phyloP scores from a whole-genome alignment of 92 coral and sea anemone genomes.

The Porites divaricata region DNA sequence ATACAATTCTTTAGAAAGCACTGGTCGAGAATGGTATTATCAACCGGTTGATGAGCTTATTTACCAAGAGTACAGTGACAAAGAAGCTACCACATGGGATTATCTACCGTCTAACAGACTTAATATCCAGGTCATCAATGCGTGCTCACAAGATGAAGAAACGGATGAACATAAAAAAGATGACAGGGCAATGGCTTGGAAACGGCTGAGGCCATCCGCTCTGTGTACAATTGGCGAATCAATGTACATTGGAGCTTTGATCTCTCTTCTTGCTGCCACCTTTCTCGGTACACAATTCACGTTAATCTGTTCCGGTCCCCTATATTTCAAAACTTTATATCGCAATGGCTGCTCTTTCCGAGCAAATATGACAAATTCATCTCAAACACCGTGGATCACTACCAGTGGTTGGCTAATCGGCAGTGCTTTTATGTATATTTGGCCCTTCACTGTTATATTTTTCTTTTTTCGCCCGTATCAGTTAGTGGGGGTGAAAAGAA shows the following conservation, averaged over 20 bases:
- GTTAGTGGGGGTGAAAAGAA: not conserved
- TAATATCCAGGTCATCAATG: not conserved
- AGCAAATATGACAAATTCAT: not conserved
- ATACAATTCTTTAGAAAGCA: constrained; percentile 15
- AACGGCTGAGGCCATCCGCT: constrained; percentile 9
- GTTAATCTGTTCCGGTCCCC: not conserved
- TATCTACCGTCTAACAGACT: not conserved
- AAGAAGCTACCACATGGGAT: not conserved
- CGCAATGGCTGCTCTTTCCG: not conserved
- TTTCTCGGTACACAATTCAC: not conserved
- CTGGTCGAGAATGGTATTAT: constrained; percentile 26
- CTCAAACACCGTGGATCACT: not conserved
- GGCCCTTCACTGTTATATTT: not conserved
- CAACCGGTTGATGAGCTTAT: not conserved
- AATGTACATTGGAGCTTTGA: constrained; percentile 33
- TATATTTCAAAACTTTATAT: too few species aligned
- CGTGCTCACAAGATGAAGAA: not conserved
- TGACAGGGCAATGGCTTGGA: constrained; percentile 11
- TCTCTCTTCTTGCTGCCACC: not conserved
- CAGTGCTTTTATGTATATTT: too few species aligned
- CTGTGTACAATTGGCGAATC: not conserved
- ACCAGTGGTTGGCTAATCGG: not conserved
- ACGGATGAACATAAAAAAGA: not conserved
- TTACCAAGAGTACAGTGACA: not conserved
- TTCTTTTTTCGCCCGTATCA: not conserved